A percentile compares a stretch with the other conserved stretches of the same genome.
These are phyloP conservation scores for Protaetia brevitarsis DNA, from an alignment of 1,140 invertebrate species.

Conservation along the genomic window DNA sequence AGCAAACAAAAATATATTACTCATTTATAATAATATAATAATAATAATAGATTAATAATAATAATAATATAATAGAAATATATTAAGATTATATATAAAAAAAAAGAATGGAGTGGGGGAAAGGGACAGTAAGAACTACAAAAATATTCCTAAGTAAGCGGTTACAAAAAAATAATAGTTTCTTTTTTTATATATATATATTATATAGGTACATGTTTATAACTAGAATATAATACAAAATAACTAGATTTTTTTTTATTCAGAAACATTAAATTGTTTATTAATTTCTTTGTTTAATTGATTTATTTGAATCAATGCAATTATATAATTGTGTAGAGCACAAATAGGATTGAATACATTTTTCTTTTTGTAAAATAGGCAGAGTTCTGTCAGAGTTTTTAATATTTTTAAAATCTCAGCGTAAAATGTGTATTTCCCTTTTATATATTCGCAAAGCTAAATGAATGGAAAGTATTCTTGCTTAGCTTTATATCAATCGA, in stretches of 20 bases:
- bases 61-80: constrained; percentile 31
- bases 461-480: no score
- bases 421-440: no score
- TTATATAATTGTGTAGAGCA: not conserved
- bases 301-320: constrained; percentile 6
- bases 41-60: constrained; percentile 33
- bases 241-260: constrained; percentile 18
- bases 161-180: constrained; percentile 24
- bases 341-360: constrained; percentile 19
- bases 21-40: constrained; percentile 34
- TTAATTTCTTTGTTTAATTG: no score
- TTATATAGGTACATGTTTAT: constrained; percentile 16
- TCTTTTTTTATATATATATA: not conserved
- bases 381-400: constrained; percentile 22
- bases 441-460: no score
- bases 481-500: no score
- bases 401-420: no score
- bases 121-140: constrained; percentile 13
- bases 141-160: constrained; percentile 6
- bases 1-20: constrained; percentile 37
- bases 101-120: not conserved
- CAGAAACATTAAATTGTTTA: constrained; percentile 2
- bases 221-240: constrained; percentile 23
- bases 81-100: constrained; percentile 23
- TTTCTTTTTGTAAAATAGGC: constrained; percentile 22